Conservation (phyloP, 2,797 vertebrate genomes). For the Heliangelus exortis region DNA sequence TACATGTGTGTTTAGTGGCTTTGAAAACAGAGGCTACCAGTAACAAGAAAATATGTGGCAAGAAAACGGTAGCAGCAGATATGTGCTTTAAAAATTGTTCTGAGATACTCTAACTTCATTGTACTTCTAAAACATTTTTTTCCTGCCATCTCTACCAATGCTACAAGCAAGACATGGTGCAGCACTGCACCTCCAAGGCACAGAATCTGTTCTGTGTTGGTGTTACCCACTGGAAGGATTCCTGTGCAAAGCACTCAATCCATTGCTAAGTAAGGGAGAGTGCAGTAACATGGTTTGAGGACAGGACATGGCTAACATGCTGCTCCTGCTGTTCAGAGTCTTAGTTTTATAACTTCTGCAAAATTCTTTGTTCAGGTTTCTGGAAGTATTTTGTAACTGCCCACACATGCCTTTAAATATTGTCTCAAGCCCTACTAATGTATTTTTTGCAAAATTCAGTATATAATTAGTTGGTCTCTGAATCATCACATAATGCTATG, state of each 20-base stretch:
- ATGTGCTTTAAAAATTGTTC: background rate
- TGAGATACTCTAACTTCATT: background rate
- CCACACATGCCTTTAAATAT: constrained; percentile 37
- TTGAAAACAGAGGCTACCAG: background rate
- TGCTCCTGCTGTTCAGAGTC: constrained; percentile 55
- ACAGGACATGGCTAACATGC: constrained; percentile 31
- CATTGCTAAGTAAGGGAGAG: constrained; percentile 37
- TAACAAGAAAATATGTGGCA: background rate
- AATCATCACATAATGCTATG: constrained; percentile 11
- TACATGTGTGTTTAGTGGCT: background rate
- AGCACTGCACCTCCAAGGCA: background rate
- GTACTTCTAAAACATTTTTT: background rate
- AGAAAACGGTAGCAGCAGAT: background rate
- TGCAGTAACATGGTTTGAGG: constrained; percentile 10
- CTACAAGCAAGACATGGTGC: background rate
- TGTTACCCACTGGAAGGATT: constrained; percentile 58
- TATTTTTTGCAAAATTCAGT: constrained; percentile 27
- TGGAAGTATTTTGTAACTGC: constrained; percentile 38
- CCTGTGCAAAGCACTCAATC: constrained; percentile 54
- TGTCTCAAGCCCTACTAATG: background rate
- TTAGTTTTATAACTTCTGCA: constrained; percentile 40
- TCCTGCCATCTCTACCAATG: background rate
- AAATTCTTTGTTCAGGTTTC: constrained; percentile 41
- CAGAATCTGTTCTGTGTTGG: background rate
- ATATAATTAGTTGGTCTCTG: constrained; percentile 37